Base-by-base conservation (phyloP, 2,113 vertebrate genomes). In the Erpornis zantholeuca region DNA sequence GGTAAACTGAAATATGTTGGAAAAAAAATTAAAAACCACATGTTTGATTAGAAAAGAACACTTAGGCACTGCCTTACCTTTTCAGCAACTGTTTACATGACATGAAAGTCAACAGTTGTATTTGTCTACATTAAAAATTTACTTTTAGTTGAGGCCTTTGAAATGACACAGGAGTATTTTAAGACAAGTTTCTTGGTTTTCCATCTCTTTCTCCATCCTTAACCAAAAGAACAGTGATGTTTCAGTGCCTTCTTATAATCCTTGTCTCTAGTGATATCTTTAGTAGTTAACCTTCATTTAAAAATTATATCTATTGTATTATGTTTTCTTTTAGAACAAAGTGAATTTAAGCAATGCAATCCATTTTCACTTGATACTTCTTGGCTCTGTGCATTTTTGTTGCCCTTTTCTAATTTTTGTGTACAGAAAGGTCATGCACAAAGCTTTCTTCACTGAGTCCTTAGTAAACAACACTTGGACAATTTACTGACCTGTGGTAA, bases 391-490 rank as follows among this genome's bases (percentile, higher is more conserved):
- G 54, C 0, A 22, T 42, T 88, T 94, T 50, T 17, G 3, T 40
- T 87, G 45, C 22, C 28, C 57, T 87, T 90, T 83, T 80, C 29
- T 47, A 18, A 69, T 69, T 90, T 86, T 76, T 92, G 21, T 59
- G 36, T 59, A 59, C 10, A 95, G 35, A 80, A 82, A 81, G 19
- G 19, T 86, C 47, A 61, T 0, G 5, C 33, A 35, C 10, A 81
- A 70, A 54, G 9, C 1, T 0, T 56, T 88, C 44, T 35, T 78
- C 15, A n/a, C 10, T 12, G 36, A 78, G 13, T 68, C 25, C 24
- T 61, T 49, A n/a, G 23, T 53, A 54, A 78, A 70, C 14, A 83
- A 75, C 29, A 38, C 24, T 72, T 54, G 60, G 27, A 84, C 31
- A 92, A 83, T 11, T 73, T 50, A 33, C 9, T 78, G 65, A 33